A percentile compares a stretch with the other conserved stretches of the same genome.
Conservation (phyloP, 2,888 invertebrate species). For the Podotricha telesiphe region DNA sequence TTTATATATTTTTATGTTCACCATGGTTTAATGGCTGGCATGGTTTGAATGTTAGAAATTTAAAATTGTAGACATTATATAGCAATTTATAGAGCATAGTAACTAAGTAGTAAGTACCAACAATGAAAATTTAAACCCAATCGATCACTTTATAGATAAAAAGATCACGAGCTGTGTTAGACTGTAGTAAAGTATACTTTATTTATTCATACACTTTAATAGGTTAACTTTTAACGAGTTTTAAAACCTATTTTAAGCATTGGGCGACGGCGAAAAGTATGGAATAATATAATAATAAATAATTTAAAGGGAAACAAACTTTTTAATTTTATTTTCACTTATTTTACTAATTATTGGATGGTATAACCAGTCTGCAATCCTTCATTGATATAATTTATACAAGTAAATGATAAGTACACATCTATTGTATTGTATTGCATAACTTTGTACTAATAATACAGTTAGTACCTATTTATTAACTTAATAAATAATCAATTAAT, state of each 20-base stretch:
- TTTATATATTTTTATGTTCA: neutral
- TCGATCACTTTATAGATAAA: conserved; percentile 13
- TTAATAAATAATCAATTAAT: too few species aligned
- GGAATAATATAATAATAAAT: neutral
- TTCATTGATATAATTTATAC: too few species aligned
- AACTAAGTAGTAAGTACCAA: too few species aligned
- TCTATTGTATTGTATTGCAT: too few species aligned
- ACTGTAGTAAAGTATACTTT: neutral
- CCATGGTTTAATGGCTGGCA: neutral
- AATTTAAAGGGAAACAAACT: neutral
- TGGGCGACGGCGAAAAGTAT: neutral
- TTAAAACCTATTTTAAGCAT: neutral
- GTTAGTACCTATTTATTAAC: too few species aligned
- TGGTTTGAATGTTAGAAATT: too few species aligned
- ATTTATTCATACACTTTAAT: neutral
- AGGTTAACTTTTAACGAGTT: neutral
- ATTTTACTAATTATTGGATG: too few species aligned
- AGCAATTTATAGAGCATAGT: too few species aligned
- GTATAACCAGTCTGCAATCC: too few species aligned
- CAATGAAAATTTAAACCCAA: neutral
- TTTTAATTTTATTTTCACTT: too few species aligned
- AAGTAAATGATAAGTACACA: too few species aligned
- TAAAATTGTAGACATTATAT: neutral
- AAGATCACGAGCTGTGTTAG: conserved; percentile 6
- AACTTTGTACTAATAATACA: too few species aligned